Conservation (phyloP, 2,797 vertebrate species). For the Lerista edwardsae region DNA sequence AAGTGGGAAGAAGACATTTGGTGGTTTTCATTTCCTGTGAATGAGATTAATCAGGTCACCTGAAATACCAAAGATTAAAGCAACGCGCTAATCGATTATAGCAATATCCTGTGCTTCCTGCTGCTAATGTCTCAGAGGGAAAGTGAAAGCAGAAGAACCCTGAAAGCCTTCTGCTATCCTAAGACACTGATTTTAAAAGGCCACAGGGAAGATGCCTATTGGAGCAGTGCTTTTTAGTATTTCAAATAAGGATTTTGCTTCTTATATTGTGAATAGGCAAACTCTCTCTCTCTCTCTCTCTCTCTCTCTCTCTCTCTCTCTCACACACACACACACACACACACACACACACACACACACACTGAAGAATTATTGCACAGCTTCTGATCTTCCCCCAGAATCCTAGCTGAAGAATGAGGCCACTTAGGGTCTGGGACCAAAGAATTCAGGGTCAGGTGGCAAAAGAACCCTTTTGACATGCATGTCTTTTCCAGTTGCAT, state of each 20-base stretch:
- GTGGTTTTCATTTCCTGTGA: background rate
- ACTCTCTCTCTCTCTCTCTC: background rate
- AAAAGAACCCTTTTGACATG: background rate
- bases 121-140: constrained; percentile 5
- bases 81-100: background rate
- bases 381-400: background rate
- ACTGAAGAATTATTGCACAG: background rate
- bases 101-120: background rate
- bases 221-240: background rate
- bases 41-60: constrained; percentile 19
- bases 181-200: constrained; percentile 1
- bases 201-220: background rate
- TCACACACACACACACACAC: too few species aligned
- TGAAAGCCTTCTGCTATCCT: rapidly evolving
- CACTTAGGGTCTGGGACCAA: background rate
- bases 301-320: too few species aligned
- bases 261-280: background rate
- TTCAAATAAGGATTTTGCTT: background rate
- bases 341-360: too few species aligned
- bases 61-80: constrained; percentile 27
- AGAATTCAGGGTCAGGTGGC: background rate
- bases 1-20: background rate
- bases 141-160: rapidly evolving
- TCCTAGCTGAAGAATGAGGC: background rate
- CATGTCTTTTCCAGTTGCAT: background rate